Evolutionary conservation across 1,140 invertebrate genomes (phyloP).

Genomic region (Popillia japonica): DNA sequence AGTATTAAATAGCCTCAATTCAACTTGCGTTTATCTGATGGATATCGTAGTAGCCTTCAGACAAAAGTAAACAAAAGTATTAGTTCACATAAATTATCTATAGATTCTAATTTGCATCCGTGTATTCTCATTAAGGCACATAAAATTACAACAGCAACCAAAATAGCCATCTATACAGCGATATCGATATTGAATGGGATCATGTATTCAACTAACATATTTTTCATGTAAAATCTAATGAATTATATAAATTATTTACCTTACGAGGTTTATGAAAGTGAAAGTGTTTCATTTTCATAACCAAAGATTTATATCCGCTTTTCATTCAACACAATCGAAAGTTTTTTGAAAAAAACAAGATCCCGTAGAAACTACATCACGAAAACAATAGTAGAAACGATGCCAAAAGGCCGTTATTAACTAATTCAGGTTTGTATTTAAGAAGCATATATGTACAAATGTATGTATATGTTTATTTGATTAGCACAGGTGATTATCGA

Average conservation of each 20-base stretch:
- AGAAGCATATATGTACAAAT: not conserved
- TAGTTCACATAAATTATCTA: too few relatives aligned
- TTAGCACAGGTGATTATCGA: constrained; percentile 21
- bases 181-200: not conserved
- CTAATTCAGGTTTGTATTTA: not conserved
- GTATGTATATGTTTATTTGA: not conserved
- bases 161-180: not conserved
- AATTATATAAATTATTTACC: constrained; percentile 16
- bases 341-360: not conserved
- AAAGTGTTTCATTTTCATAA: constrained; percentile 7
- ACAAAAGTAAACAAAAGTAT: too few relatives aligned
- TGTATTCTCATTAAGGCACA: not conserved
- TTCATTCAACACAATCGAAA: constrained; percentile 19
- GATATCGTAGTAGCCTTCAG: too few relatives aligned
- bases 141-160: not conserved
- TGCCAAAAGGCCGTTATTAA: constrained; percentile 10
- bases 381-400: not conserved
- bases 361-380: constrained; percentile 12
- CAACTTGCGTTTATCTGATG: too few relatives aligned
- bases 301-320: not conserved
- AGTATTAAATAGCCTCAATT: too few relatives aligned
- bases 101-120: not conserved
- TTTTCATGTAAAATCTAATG: not conserved
- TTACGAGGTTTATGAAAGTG: constrained; percentile 20
- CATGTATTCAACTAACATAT: not conserved